A percentile compares a stretch with the other conserved stretches of the same genome.
Conservation (phyloP, 1,140 invertebrate species). For the Pseudoatta argentina region DNA sequence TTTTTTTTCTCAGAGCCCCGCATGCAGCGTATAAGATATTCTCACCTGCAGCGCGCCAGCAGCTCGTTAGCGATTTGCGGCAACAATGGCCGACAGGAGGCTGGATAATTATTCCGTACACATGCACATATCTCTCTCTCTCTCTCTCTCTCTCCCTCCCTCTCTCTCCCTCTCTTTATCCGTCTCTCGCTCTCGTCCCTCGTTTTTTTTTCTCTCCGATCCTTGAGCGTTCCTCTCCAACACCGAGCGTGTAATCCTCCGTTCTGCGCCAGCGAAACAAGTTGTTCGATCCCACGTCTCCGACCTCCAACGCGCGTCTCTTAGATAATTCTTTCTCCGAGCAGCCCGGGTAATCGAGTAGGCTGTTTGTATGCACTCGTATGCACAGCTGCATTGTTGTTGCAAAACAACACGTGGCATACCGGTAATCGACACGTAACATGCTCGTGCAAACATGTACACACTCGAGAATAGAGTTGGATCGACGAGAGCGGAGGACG, state of each 20-base stretch:
- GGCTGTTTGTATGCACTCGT: slow-evolving; percentile 70
- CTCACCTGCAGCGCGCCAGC: slow-evolving; percentile 64
- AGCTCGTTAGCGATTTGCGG: slow-evolving; percentile 73
- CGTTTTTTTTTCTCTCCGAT: slow-evolving; percentile 45
- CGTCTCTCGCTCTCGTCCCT: background rate
- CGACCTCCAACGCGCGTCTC: slow-evolving; percentile 72
- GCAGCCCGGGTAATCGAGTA: slow-evolving; percentile 55
- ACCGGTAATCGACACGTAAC: slow-evolving; percentile 73
- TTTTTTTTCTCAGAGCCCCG: slow-evolving; percentile 33
- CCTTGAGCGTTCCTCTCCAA: slow-evolving; percentile 39
- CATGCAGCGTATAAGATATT: slow-evolving; percentile 44
- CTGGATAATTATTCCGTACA: slow-evolving; percentile 74
- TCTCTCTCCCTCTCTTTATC: background rate
- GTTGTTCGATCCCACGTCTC: slow-evolving; percentile 74
- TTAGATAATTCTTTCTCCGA: slow-evolving; percentile 70
- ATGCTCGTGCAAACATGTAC: slow-evolving; percentile 1
- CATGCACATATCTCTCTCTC: slow-evolving; percentile 34
- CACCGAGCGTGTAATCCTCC: slow-evolving; percentile 1
- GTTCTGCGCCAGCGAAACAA: slow-evolving; percentile 22
- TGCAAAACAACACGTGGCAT: slow-evolving; percentile 76
- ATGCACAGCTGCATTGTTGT: slow-evolving; percentile 77
- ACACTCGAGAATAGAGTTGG: background rate
- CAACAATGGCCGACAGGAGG: slow-evolving; percentile 73
- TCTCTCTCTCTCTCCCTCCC: slow-evolving; percentile 13
- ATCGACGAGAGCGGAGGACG: slow-evolving; percentile 44